phyloP scores from a whole-genome alignment of 2,113 vertebrate species.

The Pristiophorus japonicus region DNA sequence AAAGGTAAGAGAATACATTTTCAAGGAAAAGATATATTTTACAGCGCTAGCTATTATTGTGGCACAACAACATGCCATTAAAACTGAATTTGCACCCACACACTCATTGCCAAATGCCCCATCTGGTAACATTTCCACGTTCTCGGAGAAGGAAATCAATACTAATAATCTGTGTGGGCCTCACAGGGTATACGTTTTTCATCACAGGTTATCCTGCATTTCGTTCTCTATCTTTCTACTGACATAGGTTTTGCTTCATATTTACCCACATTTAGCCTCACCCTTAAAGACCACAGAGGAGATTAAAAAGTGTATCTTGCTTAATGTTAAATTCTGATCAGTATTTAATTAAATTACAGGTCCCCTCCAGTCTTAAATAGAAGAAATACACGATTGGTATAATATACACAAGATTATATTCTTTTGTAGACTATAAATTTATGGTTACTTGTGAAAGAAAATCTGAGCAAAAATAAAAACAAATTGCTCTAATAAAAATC shows the following conservation, averaged over 20 bases:
- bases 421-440: neutral
- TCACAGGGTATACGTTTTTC: conserved; percentile 65
- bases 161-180: conserved; percentile 89
- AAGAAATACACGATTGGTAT: neutral
- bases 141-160: conserved; percentile 93
- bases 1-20: neutral
- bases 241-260: conserved; percentile 53
- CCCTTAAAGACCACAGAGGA: neutral
- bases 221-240: conserved; percentile 55
- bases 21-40: neutral
- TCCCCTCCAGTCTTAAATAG: neutral
- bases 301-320: conserved; percentile 8
- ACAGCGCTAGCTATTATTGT: neutral
- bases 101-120: conserved; percentile 85
- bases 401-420: neutral
- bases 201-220: conserved; percentile 58
- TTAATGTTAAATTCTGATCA: neutral
- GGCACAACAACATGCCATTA: conserved; percentile 28
- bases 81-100: conserved; percentile 70
- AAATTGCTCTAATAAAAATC: neutral
- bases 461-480: neutral
- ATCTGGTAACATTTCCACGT: conserved; percentile 95
- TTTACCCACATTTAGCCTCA: conserved; percentile 46
- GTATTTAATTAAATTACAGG: neutral
- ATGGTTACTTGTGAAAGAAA: too few species aligned